phyloP scores from a whole-genome alignment of 1,140 invertebrate species.

The Zaprionus capensis region DNA sequence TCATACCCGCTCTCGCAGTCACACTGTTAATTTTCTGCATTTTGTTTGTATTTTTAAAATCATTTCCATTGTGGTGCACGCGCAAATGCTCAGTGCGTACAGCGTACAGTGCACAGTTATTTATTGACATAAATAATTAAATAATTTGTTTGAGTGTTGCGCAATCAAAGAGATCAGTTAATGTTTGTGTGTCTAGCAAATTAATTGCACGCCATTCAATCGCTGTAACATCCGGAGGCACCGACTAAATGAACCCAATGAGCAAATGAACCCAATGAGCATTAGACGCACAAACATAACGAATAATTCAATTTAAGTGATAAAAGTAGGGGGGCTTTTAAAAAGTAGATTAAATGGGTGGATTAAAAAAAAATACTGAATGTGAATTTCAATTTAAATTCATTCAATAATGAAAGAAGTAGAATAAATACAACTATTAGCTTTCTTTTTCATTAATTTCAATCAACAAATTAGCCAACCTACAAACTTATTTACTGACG shows the following conservation, averaged over 20 bases:
- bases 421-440: no score
- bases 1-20: not conserved
- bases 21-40: not conserved
- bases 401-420: no score
- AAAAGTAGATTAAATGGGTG: no score
- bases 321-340: not conserved
- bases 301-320: constrained; percentile 1
- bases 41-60: constrained; percentile 11
- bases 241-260: constrained; percentile 11
- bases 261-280: no score
- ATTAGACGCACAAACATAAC: not conserved
- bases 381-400: no score
- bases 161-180: constrained; percentile 30
- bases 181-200: constrained; percentile 51
- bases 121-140: constrained; percentile 79
- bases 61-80: constrained; percentile 13
- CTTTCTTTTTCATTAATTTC: no score
- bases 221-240: constrained; percentile 28
- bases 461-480: no score
- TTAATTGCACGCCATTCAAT: constrained; percentile 62
- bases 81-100: constrained; percentile 28
- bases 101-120: constrained; percentile 61
- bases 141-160: constrained; percentile 62
- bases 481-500: no score
- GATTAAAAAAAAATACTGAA: no score